Base-by-base conservation (phyloP, 2,797 vertebrate species). In the Meda fulgida region DNA sequence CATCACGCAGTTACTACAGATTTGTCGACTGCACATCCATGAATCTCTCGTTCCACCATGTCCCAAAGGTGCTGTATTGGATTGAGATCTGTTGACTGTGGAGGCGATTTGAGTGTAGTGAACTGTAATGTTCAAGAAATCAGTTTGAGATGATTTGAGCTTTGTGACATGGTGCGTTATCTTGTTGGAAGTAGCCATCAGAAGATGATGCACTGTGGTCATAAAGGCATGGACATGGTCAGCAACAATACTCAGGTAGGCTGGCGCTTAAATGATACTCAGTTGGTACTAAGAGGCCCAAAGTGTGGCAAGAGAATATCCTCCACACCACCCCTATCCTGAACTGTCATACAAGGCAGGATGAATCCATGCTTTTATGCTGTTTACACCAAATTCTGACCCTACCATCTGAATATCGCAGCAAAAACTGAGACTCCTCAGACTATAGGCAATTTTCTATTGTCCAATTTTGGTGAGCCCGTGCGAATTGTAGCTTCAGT, bases 111-210 rank as follows among this genome's bases (percentile, higher is more conserved):
- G n/a, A 26, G 4, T n/a, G 3, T 13, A 60, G n/a, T 14, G 1
- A 26, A 60, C 23, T n/a, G 13, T 29, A 5, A 29, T 6, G 26
- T 29, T 29, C 13, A 63, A 63, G 11, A 29, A 29, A 26, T 14
- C 21, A 55, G 8, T 63, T 63, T 72, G 70, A 81, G 69, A 84
- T 80, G 31, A 87, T 87, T 84, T 29, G 18, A 29, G 58, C 81
- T 88, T 86, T 81, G 2, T 75, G 48, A 71, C 77, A 83, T 83
- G 75, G 26, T 5, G 29, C 7, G 7, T 77, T 88, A 77, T 84
- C 48, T 65, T 88, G 85, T 81, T 86, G 85, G 51, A 88, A 86
- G 77, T 84, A 88, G 81, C 71, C 84, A 84, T 84, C 77, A 86
- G 87, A 84, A 84, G 84, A 84, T 80, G 36, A 5, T 60, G 26